These are phyloP conservation scores for Caenorhabditis uteleia DNA, from an alignment of 2,888 invertebrate species.

Conservation along the genomic window DNA sequence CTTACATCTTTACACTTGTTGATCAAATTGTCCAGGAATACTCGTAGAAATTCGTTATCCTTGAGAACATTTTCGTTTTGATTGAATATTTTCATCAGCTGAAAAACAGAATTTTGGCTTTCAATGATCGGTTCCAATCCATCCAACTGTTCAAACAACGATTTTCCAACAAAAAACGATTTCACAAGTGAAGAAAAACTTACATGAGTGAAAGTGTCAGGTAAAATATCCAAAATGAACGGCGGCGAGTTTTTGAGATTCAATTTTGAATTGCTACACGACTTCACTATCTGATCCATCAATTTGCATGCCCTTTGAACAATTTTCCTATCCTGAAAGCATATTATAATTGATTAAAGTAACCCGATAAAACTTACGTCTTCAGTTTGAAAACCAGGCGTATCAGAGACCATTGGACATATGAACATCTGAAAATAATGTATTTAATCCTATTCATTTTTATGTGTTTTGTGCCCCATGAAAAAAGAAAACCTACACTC, in stretches of 20 bases:
- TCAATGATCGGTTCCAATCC: too few species aligned
- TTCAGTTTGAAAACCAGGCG: constrained; percentile 26
- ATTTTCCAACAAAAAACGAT: too few species aligned
- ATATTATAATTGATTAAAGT: constrained; percentile 3
- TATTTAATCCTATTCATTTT: too few species aligned
- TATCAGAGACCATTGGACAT: constrained; percentile 7
- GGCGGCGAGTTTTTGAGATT: constrained; percentile 99
- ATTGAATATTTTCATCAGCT: constrained; percentile 53
- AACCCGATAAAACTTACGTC: constrained; percentile 11
- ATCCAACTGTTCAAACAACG: too few species aligned
- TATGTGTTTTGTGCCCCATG: too few species aligned
- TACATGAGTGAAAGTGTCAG: constrained; percentile 92
- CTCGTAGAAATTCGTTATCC: constrained; percentile 90
- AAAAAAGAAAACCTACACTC: too few species aligned
- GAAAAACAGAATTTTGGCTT: too few species aligned
- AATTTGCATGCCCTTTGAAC: constrained; percentile 60
- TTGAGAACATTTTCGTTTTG: constrained; percentile 66
- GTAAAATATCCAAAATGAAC: constrained; percentile 96
- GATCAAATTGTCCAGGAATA: constrained; percentile 96
- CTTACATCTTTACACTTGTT: constrained; percentile 93
- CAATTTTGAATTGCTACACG: constrained; percentile 88
- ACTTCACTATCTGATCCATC: constrained; percentile 81
- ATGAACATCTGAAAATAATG: constrained; percentile 16
- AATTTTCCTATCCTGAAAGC: constrained; percentile 57
- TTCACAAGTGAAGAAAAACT: background rate